Base-by-base conservation (phyloP, 2,113 vertebrate species). In the Brienomyrus brachyistius region DNA sequence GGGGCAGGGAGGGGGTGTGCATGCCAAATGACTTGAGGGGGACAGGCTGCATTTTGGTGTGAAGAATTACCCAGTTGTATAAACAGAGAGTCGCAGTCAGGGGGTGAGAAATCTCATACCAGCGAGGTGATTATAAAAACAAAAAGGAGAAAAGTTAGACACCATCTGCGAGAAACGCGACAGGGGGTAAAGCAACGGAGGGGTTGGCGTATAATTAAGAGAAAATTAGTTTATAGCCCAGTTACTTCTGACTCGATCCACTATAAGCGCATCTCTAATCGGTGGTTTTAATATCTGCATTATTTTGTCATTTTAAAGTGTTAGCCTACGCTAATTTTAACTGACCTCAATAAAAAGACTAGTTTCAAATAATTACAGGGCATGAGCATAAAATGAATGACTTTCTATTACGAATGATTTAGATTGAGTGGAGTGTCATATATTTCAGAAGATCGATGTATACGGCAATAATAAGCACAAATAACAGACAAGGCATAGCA, bases 1-100 rank as follows among this genome's bases (percentile, higher is more conserved):
- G 15, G 82, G 19, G 31, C 40, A 40, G 54, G 74, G 91, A 40
- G 59, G 45, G 83, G 52, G 88, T 27, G 86, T 89, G 89, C 90
- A 70, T 92, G 91, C 90, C 91, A 90, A 91, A 91, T 88, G 90
- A 91, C 45, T 48, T 82, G 40, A 62, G 89, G 91, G 91, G 62
- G 15, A 52, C 87, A 27, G 23, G 86, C 86, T 88, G 89, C 93
- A 92, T 92, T 93, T 93, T 93, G 88, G 94, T 95, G 95, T 94
- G 94, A 96, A 95, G 94, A 94, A 91, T 94, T 92, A 92, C 93
- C 96, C 96, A 96, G 93, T 96, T 97, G 96, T 95, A 93, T 95
- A 96, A 97, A 97, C 94, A 97, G 91, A 92, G 87, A 89, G 86
- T 52, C 54, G 23, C 23, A 0, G 90, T 93, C 90, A 92, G 94